Evolutionary conservation across 2,888 invertebrate genomes (phyloP), one percentile per base, ranked within the genome.

Genomic region (Callimorpha dominula): DNA sequence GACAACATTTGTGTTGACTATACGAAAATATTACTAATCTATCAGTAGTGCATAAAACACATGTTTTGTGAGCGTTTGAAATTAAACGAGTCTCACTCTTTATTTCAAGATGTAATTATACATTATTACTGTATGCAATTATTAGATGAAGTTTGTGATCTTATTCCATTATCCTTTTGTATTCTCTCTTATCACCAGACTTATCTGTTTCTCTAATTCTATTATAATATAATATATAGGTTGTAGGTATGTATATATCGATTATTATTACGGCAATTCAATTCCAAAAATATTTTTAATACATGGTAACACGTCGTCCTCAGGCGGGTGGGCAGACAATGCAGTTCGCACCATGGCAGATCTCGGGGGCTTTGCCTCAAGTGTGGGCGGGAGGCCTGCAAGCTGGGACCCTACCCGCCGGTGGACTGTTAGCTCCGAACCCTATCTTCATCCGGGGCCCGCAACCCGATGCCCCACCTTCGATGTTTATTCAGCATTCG

Each of bases 401-500:
- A 83, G 87, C 93, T 0, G 97, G 97, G 0, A 96, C 97, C 54
- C 93, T 97, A 15, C 94, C 98, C 0, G 94, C 98, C 1, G 97
- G 95, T 4, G 93, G 94, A 0, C 96, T 97, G 0, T 92, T 98
- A 8, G 96, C 97, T 0, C 97, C 97, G 20, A 98, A 98, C 93
- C 98, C 97, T 11, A 98, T 98, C 85, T 97, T 98, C 90, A 98
- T 98, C 81, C 94, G 98, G 62, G 98, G 98, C 40, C 96, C 97
- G 0, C 98, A 98, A 88, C 97, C 97, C 2, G 98, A 98, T 88
- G 94, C 96, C 0, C 86, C 89, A 15, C 95, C 96, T 15, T 96
- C 97, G 52, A 98, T 99, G 98, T 98, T 98, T 89, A 98, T 98
- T 84, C 98, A 97, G 85, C 97, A 97, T 81, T 97, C 97, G 81